Base-by-base conservation (phyloP, 1,140 invertebrate species). In the Lethocerus indicus region DNA sequence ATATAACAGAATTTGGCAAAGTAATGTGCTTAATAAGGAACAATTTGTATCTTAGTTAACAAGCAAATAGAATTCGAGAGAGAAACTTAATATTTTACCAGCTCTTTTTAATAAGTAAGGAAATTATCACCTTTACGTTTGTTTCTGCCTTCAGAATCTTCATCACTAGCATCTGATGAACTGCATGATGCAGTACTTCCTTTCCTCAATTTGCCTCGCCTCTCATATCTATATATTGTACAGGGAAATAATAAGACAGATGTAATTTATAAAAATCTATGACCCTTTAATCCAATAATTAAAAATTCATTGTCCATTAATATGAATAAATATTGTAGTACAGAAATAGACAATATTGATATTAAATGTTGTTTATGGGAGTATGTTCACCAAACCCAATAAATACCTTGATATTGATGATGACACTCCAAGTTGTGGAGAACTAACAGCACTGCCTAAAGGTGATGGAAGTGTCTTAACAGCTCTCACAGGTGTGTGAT, bases 161-260 rank as follows among this genome's bases (percentile, higher is more conserved):
- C 87, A 62, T 93, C 88, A 41, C 85, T 89, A 4, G 87, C 83
- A 61, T 90, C 87, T 0, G 87, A 91, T 43, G 85, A 86, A 56
- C 84, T 87, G 60, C 87, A 89, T 5, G 84, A 88, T 1, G 87
- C 81, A 5, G 85, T 87, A 16, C 87, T 70, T 5, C 79, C 75
- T 59, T 84, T 83, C 50, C 81, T 76, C 51, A 82, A 77, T 60
- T 81, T 82, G 48, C 72, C 74, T 16, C 77, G 70, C 24, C 79
- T 68, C 57, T 81, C 43, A 47, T 36, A 49, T 42, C 40, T 51
- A 9, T 32, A 32, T 32, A 32, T 32, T 32, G n/a, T n/a, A 32
- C 7, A 32, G n/a, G 29, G 29, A 9, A 9, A 9, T n/a, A 32
- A 9, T n/a, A 9, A 32, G n/a, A 32, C n/a, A 9, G n/a, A 32